Conservation (phyloP, 2,113 vertebrate genomes). For the Uria lomvia region DNA sequence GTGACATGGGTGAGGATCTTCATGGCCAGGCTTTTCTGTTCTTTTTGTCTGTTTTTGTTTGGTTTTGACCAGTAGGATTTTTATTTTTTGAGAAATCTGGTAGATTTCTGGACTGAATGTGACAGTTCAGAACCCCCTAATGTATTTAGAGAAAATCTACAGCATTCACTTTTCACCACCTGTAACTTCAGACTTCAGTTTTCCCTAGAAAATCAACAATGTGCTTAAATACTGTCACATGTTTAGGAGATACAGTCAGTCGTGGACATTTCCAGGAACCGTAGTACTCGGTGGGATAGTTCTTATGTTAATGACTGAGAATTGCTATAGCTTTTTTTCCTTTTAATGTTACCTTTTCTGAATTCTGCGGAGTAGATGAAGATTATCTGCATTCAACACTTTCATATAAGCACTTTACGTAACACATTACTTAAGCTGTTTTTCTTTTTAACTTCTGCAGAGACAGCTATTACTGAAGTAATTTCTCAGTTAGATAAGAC, state of each 20-base stretch:
- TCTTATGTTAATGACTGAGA: not conserved
- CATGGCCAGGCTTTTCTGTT: not conserved
- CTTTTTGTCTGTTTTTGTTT: not conserved
- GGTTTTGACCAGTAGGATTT: not conserved
- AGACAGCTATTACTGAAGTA: not conserved
- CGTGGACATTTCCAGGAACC: not conserved
- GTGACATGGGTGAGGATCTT: not conserved
- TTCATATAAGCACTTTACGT: not conserved
- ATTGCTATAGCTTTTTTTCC: not conserved
- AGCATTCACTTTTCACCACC: not conserved
- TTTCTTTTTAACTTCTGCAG: constrained; percentile 30
- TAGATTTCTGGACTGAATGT: not conserved
- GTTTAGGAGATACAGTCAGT: not conserved
- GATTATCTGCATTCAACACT: not conserved
- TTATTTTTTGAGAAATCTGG: not conserved
- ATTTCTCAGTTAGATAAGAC: not conserved
- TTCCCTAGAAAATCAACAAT: not conserved
- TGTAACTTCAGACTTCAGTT: not conserved
- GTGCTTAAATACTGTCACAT: not conserved
- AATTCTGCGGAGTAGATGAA: not conserved
- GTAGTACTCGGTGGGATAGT: not conserved
- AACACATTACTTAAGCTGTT: constrained; percentile 12
- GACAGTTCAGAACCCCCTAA: not conserved
- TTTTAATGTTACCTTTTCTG: not conserved
- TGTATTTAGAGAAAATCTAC: not conserved